phyloP scores from a whole-genome alignment of 2,888 invertebrate genomes.

The Drosophila demipolita region DNA sequence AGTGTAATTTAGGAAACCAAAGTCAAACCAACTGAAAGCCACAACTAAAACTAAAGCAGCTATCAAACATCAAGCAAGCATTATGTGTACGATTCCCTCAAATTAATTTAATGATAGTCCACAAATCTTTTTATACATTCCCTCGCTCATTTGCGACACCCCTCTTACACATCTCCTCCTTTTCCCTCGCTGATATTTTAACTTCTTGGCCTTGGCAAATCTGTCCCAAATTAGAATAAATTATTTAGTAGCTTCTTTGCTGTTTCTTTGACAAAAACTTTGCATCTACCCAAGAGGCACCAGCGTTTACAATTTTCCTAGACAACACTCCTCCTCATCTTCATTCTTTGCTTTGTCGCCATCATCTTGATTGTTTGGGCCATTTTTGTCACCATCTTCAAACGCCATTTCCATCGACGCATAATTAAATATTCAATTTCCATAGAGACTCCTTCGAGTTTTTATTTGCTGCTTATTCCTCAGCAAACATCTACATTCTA shows the following conservation, averaged over 20 bases:
- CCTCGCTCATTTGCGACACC: not conserved
- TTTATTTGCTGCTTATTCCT: conserved; percentile 54
- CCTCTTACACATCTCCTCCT: not conserved
- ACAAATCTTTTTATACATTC: conserved; percentile 35
- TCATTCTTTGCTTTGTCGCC: not conserved
- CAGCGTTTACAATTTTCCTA: conserved; percentile 48
- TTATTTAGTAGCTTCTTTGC: conserved; percentile 63
- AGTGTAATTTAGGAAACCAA: conserved; percentile 36
- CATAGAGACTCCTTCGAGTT: conserved; percentile 51
- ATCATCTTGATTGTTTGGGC: conserved; percentile 36
- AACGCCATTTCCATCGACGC: conserved; percentile 64
- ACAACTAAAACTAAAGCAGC: conserved; percentile 21
- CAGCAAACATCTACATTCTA: conserved; percentile 22
- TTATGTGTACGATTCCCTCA: conserved; percentile 34
- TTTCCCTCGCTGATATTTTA: conserved; percentile 23
- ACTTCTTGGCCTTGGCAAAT: conserved; percentile 56
- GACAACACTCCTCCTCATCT: conserved; percentile 14
- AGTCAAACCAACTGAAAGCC: conserved; percentile 29
- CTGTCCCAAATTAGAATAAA: conserved; percentile 70
- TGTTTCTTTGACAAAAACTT: conserved; percentile 38
- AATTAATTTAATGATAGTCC: conserved; percentile 36
- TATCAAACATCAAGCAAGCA: conserved; percentile 39
- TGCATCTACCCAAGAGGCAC: conserved; percentile 28
- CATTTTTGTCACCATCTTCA: conserved; percentile 71
- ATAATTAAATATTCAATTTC: conserved; percentile 77